phyloP scores from a whole-genome alignment of 2,797 vertebrate species.

The Triplophysa yarkandensis region DNA sequence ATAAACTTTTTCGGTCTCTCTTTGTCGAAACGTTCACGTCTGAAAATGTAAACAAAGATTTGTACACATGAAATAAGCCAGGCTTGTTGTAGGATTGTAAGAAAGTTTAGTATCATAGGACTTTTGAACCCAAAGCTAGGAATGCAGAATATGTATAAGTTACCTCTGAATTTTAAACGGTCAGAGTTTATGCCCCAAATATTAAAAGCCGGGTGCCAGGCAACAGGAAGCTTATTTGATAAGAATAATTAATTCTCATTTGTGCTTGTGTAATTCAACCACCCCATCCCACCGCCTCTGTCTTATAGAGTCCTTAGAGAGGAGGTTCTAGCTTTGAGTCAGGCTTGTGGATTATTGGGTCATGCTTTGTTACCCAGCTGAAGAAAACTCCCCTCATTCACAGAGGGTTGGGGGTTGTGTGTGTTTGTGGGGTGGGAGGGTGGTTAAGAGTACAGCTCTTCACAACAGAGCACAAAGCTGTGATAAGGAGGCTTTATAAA shows the following conservation, averaged over 20 bases:
- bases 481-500: conserved; percentile 53
- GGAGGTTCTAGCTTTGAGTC: conserved; percentile 76
- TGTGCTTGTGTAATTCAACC: conserved; percentile 62
- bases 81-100: conserved; percentile 8
- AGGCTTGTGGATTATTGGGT: conserved; percentile 82
- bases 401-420: conserved; percentile 55
- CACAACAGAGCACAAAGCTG: conserved; percentile 48
- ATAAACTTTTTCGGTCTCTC: conserved; percentile 2
- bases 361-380: conserved; percentile 84
- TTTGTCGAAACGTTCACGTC: conserved; percentile 5
- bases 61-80: not conserved
- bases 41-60: not conserved
- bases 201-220: not conserved
- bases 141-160: not conserved
- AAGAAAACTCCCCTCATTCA: conserved; percentile 76
- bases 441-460: conserved; percentile 47
- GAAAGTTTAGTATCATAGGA: conserved; percentile 11
- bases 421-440: conserved; percentile 41
- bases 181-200: conserved; percentile 27
- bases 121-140: not conserved
- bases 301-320: conserved; percentile 77
- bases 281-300: conserved; percentile 47
- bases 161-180: not conserved
- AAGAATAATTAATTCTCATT: conserved; percentile 76
- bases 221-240: conserved; percentile 63